Evolutionary conservation across 2,797 vertebrate genomes (phyloP).

Genomic region (Sebastes trivittatus): DNA sequence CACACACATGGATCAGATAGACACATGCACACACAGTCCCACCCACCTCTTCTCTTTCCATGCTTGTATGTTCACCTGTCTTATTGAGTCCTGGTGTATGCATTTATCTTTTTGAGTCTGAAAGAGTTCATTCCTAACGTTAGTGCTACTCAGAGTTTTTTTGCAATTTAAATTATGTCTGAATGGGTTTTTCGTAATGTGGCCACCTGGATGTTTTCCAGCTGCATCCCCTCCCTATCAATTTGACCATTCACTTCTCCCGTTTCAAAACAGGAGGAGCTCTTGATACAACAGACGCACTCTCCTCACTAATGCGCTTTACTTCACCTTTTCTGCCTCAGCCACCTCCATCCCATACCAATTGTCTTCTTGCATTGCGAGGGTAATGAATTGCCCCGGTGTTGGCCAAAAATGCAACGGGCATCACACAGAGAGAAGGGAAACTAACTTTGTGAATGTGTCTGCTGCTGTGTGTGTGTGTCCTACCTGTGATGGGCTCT

Average conservation of each 20-base stretch:
- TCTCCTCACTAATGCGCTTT: slow-evolving; percentile 25
- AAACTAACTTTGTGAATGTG: slow-evolving; percentile 23
- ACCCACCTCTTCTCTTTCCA: slow-evolving; percentile 38
- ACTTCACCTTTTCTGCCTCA: neutral
- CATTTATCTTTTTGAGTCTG: slow-evolving; percentile 10
- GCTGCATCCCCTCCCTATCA: neutral
- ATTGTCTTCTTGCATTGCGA: slow-evolving; percentile 8
- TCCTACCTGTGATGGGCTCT: slow-evolving; percentile 63
- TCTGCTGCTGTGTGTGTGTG: slow-evolving; percentile 21
- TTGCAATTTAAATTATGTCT: slow-evolving; percentile 19
- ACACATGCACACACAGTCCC: slow-evolving; percentile 6
- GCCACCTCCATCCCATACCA: slow-evolving; percentile 51
- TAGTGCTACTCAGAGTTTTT: neutral
- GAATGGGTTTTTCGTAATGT: slow-evolving; percentile 18
- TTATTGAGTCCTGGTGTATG: slow-evolving; percentile 17
- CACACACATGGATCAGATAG: neutral
- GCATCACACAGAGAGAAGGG: slow-evolving; percentile 44
- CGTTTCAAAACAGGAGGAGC: slow-evolving; percentile 12
- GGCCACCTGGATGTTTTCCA: slow-evolving; percentile 39
- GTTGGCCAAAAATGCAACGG: slow-evolving; percentile 61
- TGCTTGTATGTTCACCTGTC: slow-evolving; percentile 45
- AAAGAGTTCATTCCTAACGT: neutral
- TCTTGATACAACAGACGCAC: neutral
- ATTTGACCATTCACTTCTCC: slow-evolving; percentile 3
- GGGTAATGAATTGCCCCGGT: slow-evolving; percentile 52